Conservation (phyloP, 2,113 vertebrate species). For the Pelobates fuscus region DNA sequence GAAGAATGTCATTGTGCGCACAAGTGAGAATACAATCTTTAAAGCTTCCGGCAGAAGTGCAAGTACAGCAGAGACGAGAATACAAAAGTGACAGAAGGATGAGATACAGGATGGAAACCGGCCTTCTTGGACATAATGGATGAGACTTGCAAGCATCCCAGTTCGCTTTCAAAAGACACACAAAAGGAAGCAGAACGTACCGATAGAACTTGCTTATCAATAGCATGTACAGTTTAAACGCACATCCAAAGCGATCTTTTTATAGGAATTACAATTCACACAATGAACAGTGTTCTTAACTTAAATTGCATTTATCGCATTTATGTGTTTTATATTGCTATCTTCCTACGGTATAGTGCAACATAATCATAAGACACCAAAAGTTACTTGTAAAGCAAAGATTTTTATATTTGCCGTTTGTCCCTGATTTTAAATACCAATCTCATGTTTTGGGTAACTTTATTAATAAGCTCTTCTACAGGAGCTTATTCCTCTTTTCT, state of each 20-base stretch:
- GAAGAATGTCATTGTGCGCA: slow-evolving; percentile 20
- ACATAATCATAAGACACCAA: no score
- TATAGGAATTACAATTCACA: no score
- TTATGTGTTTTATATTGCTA: no score
- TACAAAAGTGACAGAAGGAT: neutral
- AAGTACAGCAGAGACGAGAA: slow-evolving; percentile 8
- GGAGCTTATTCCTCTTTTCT: no score
- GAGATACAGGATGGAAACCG: neutral
- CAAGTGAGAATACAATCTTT: slow-evolving; percentile 13
- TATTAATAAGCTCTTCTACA: no score
- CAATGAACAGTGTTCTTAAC: no score
- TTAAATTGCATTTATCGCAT: no score
- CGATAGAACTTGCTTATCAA: neutral
- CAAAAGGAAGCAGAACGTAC: neutral
- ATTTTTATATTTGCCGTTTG: no score
- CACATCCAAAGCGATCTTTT: neutral
- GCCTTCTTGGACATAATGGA: neutral
- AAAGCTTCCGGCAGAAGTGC: slow-evolving; percentile 40
- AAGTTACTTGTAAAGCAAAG: no score
- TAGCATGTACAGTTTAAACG: neutral
- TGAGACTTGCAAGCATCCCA: neutral
- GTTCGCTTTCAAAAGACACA: neutral
- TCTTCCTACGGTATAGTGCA: no score
- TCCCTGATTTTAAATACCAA: no score
- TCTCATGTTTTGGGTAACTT: no score